These are phyloP conservation scores for Ailuropoda melanoleuca DNA, from an alignment of 2,113 vertebrate species.

Conservation along the genomic window DNA sequence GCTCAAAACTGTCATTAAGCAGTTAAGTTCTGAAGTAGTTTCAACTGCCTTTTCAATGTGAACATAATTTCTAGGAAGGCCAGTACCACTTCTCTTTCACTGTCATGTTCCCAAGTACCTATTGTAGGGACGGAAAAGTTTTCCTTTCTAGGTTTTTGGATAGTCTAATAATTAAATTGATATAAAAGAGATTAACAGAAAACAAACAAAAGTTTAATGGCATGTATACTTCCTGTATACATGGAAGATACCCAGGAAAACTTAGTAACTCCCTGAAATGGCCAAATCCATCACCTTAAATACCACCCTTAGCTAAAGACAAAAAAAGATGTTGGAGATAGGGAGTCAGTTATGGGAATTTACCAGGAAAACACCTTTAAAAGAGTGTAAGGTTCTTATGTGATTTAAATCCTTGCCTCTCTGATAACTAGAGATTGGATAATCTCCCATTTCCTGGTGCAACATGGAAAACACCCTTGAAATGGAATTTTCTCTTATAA, in stretches of 20 bases:
- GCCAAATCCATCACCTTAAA: background rate
- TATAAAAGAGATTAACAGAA: background rate
- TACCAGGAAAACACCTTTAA: background rate
- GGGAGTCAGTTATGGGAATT: background rate
- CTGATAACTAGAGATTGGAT: background rate
- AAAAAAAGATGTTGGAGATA: background rate
- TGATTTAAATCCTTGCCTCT: background rate
- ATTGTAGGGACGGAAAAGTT: background rate
- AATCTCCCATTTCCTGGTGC: background rate
- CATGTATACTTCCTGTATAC: background rate
- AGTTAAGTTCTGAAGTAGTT: background rate
- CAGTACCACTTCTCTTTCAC: background rate
- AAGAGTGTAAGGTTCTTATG: background rate
- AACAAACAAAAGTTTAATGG: background rate
- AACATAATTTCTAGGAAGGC: background rate
- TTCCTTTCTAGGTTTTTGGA: background rate
- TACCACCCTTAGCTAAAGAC: background rate
- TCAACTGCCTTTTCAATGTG: background rate
- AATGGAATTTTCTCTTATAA: background rate
- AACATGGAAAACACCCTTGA: background rate
- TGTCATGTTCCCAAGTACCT: background rate
- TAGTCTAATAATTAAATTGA: background rate
- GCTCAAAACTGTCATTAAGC: background rate
- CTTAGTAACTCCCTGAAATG: background rate
- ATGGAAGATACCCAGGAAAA: background rate